Evolutionary conservation across 1,140 invertebrate genomes (phyloP).

Genomic region (Heliconius melpomene): DNA sequence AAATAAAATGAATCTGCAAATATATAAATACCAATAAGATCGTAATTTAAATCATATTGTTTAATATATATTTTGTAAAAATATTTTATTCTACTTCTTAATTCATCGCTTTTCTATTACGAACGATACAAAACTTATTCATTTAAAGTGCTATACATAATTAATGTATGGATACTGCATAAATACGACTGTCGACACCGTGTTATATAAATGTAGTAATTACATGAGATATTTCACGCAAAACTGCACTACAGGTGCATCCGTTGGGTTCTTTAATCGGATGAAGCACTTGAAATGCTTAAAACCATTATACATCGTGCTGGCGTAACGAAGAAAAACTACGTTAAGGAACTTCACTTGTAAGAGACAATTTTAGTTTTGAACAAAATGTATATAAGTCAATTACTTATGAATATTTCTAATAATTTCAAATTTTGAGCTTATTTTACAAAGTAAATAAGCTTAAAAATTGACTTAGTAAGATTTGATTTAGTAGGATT

Average conservation of each 20-base stretch:
- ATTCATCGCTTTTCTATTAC: neutral
- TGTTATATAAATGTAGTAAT: conserved; percentile 2
- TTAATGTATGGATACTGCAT: neutral
- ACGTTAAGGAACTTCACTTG: conserved; percentile 3
- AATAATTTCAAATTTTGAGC: too few relatives aligned
- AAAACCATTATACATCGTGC: conserved; percentile 44
- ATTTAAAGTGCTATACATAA: too few relatives aligned
- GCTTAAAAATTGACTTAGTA: too few relatives aligned
- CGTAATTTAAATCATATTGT: too few relatives aligned
- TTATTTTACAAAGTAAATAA: too few relatives aligned
- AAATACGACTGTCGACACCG: neutral
- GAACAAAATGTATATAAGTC: neutral
- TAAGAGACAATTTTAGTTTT: neutral
- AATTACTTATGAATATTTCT: too few relatives aligned
- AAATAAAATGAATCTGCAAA: neutral
- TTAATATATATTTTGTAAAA: neutral
- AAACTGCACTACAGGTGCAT: conserved; percentile 37
- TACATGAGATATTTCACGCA: conserved; percentile 30
- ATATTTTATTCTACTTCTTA: neutral
- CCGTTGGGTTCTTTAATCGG: conserved; percentile 43
- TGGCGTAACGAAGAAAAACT: conserved; percentile 31
- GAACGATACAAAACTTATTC: too few relatives aligned
- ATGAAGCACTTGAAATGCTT: conserved; percentile 52
- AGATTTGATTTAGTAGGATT: too few relatives aligned
- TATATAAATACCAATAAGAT: too few relatives aligned